Conservation (phyloP, 2,113 vertebrate genomes). For the Apeltes quadracus region DNA sequence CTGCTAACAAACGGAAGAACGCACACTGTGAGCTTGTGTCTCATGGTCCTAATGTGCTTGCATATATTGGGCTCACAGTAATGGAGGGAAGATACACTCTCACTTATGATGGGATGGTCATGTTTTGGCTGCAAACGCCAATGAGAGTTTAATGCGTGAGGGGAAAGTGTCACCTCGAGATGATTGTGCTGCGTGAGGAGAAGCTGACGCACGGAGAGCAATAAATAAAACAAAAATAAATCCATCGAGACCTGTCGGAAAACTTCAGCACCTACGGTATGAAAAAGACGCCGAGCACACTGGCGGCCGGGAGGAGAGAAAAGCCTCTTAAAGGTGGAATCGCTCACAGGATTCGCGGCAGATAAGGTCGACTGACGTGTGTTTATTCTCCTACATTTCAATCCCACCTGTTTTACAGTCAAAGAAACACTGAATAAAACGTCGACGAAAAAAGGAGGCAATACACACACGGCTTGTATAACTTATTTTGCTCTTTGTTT, state of each 20-base stretch:
- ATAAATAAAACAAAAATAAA: conserved; percentile 23
- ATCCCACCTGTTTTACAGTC: background rate
- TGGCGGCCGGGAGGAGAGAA: conserved; percentile 53
- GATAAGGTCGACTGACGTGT: conserved; percentile 52
- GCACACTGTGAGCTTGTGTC: conserved; percentile 22
- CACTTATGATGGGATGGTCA: conserved; percentile 26
- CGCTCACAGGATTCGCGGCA: conserved; percentile 60
- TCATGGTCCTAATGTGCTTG: conserved; percentile 9
- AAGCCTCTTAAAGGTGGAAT: conserved; percentile 68
- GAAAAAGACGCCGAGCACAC: conserved; percentile 45
- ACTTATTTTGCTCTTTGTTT: conserved; percentile 25
- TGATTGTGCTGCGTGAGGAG: conserved; percentile 7
- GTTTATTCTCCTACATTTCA: conserved; percentile 21
- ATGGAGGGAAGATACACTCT: conserved; percentile 15
- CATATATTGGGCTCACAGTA: conserved; percentile 10
- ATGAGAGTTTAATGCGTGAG: conserved; percentile 31
- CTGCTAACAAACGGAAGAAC: conserved; percentile 59
- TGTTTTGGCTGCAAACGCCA: conserved; percentile 11
- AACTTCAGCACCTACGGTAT: conserved; percentile 47
- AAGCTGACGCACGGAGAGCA: conserved; percentile 22
- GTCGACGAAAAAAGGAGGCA: conserved; percentile 38
- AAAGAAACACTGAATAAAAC: conserved; percentile 2
- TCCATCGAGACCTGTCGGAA: conserved; percentile 58
- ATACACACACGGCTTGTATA: conserved; percentile 23
- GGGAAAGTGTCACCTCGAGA: conserved; percentile 21